These are phyloP conservation scores for Agelaius tricolor DNA, from an alignment of 2,113 vertebrate species.

Conservation along the genomic window DNA sequence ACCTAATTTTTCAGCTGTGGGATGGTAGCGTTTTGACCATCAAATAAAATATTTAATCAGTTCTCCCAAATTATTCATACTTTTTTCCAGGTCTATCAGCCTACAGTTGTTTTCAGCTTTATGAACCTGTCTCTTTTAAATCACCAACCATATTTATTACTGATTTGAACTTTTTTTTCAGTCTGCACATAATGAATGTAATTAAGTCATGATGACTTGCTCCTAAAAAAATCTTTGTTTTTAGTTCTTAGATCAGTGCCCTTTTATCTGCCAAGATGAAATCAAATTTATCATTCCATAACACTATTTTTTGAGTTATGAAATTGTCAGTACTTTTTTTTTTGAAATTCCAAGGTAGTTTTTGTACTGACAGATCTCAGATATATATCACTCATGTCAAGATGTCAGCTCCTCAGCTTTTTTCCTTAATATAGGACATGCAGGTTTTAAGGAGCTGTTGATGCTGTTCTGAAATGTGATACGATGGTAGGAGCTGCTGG, in stretches of 20 bases:
- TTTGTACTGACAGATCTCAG: conserved; percentile 7
- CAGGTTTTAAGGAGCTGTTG: conserved; percentile 2
- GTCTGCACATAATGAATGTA: conserved; percentile 14
- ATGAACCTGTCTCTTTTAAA: conserved; percentile 33
- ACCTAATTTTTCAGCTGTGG: conserved; percentile 6
- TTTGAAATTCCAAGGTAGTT: background rate
- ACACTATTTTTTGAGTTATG: conserved; percentile 12
- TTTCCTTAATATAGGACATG: background rate
- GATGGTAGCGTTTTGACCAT: conserved; percentile 16
- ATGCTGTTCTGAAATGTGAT: background rate
- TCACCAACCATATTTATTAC: conserved; percentile 19
- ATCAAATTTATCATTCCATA: conserved; percentile 3
- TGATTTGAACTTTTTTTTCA: background rate
- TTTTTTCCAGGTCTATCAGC: background rate
- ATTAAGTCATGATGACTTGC: conserved; percentile 18
- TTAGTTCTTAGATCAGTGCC: conserved; percentile 28
- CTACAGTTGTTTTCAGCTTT: conserved; percentile 26
- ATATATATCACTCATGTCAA: conserved; percentile 9
- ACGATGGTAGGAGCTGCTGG: background rate
- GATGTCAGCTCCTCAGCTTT: background rate
- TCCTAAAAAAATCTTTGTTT: conserved; percentile 25
- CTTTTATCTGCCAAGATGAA: conserved; percentile 40
- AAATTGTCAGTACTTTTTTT: background rate
- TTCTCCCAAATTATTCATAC: conserved; percentile 45
- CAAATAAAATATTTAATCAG: conserved; percentile 63